Conservation (phyloP, 2,888 invertebrate genomes). For the Orchestes rusci region DNA sequence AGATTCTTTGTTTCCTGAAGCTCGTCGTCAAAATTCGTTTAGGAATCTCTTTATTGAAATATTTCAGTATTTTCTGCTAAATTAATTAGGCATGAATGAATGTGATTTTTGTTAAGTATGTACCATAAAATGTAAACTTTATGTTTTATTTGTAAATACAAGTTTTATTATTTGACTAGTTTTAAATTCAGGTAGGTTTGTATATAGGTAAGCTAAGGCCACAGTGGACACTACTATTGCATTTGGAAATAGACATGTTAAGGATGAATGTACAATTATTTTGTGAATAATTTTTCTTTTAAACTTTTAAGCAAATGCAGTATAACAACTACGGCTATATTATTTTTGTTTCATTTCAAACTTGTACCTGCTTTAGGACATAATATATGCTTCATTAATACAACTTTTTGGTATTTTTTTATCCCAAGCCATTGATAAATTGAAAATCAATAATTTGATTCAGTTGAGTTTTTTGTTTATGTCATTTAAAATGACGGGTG, state of each 20-base stretch:
- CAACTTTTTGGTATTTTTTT: conserved; percentile 21
- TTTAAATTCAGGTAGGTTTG: conserved; percentile 30
- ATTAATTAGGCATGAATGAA: conserved; percentile 36
- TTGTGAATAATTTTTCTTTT: too few relatives aligned
- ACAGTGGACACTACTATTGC: conserved; percentile 34
- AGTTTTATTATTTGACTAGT: conserved; percentile 22
- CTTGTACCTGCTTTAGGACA: conserved; percentile 43
- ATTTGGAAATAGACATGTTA: conserved; percentile 31
- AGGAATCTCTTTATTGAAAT: conserved; percentile 38
- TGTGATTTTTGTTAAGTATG: conserved; percentile 34
- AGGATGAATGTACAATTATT: conserved; percentile 20
- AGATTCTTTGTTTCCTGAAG: too few relatives aligned
- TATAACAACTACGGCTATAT: conserved; percentile 33
- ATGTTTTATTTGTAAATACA: not conserved
- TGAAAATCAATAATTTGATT: too few relatives aligned
- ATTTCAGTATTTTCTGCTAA: conserved; percentile 42
- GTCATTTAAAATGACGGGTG: too few relatives aligned
- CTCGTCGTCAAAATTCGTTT: too few relatives aligned
- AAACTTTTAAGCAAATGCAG: conserved; percentile 31
- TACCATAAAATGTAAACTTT: too few relatives aligned
- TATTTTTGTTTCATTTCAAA: too few relatives aligned
- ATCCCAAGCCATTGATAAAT: too few relatives aligned
- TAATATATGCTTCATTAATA: conserved; percentile 40
- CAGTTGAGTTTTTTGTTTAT: too few relatives aligned
- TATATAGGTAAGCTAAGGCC: too few relatives aligned